Percentiles rank a stretch among this genome's conserved stretches.
phyloP scores from a whole-genome alignment of 1,140 invertebrate genomes.

The Ctenoplectra terminalis region DNA sequence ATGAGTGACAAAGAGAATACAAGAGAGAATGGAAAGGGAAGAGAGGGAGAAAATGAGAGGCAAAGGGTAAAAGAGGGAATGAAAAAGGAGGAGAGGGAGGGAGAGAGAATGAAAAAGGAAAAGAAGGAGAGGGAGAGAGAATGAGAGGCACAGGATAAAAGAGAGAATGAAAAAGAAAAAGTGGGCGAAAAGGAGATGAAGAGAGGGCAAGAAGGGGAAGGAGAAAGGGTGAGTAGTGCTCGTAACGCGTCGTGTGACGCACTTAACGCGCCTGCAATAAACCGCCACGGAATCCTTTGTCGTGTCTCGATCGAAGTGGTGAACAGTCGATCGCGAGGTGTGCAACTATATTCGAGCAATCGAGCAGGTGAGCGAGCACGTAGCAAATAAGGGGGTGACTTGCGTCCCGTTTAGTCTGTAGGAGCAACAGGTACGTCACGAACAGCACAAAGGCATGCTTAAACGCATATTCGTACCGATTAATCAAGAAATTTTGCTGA shows the following conservation, averaged over 20 bases:
- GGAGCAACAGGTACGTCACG: constrained; percentile 65
- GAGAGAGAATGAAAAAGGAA: too few relatives aligned
- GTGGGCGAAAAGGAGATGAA: too few relatives aligned
- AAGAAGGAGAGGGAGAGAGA: too few relatives aligned
- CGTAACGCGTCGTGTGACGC: background rate
- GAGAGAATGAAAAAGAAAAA: too few relatives aligned
- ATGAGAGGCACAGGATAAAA: too few relatives aligned
- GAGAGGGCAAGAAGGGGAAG: too few relatives aligned
- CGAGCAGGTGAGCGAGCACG: constrained; percentile 55
- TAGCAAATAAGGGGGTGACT: constrained; percentile 47
- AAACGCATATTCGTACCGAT: constrained; percentile 59
- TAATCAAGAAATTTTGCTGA: constrained; percentile 57
- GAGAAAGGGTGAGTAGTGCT: background rate
- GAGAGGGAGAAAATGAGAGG: too few relatives aligned
- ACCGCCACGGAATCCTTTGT: constrained; percentile 35
- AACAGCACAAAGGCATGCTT: constrained; percentile 51
- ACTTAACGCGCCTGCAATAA: constrained; percentile 36
- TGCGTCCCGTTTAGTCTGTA: constrained; percentile 32
- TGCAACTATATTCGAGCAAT: constrained; percentile 40
- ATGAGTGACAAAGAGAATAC: too few relatives aligned
- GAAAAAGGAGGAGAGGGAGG: too few relatives aligned
- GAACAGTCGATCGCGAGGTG: constrained; percentile 11
- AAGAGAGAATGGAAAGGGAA: too few relatives aligned
- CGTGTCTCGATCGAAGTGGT: constrained; percentile 19
- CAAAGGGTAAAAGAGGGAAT: too few relatives aligned